Evolutionary conservation across 2,797 vertebrate species (phyloP).

Genomic region (Sebastes taczanowskii): DNA sequence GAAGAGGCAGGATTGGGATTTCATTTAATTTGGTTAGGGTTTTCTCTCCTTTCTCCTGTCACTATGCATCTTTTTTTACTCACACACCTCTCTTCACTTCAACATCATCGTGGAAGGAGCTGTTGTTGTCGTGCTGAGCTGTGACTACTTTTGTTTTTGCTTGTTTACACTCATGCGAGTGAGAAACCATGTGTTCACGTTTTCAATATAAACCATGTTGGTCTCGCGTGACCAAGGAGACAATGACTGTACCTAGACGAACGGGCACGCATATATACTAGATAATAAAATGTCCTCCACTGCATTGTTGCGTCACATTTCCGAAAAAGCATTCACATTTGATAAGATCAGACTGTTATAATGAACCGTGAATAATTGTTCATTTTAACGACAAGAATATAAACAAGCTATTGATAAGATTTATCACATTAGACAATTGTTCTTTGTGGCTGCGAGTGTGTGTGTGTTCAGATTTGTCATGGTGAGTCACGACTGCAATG

Average conservation of each 20-base stretch:
- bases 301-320: background rate
- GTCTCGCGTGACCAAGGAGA: background rate
- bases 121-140: constrained; percentile 2
- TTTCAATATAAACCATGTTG: constrained; percentile 15
- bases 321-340: background rate
- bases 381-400: constrained; percentile 8
- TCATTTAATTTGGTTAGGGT: constrained; percentile 35
- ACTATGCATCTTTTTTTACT: background rate
- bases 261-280: background rate
- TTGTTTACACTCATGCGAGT: constrained; percentile 29
- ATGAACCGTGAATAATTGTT: background rate
- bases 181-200: constrained; percentile 20
- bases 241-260: constrained; percentile 6
- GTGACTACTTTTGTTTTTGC: constrained; percentile 32
- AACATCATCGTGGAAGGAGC: constrained; percentile 1
- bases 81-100: background rate
- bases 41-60: background rate
- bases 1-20: constrained; percentile 12
- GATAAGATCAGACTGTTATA: background rate
- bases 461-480: constrained; percentile 29
- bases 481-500: constrained; percentile 55
- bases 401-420: constrained; percentile 25
- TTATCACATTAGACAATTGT: constrained; percentile 11
- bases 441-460: background rate
- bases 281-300: background rate